Base-by-base conservation (phyloP, 2,113 vertebrate species). In the Cyprinodon brontotheroides region DNA sequence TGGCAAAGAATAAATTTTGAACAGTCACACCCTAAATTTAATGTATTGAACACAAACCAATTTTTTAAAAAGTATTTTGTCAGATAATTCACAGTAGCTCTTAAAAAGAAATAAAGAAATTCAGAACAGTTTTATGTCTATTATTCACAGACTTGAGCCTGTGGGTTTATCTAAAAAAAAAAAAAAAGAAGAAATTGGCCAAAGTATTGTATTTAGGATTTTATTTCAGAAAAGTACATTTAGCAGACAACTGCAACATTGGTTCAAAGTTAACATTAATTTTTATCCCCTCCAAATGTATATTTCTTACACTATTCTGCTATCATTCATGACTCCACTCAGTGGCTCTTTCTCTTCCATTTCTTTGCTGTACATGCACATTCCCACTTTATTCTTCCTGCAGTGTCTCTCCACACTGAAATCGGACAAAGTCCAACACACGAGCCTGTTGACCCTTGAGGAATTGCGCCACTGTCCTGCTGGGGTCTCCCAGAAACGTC, bases 391-490 rank as follows among this genome's bases (percentile, higher is more conserved):
- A 94, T 50, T 92, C 75, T 66, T 92, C 81, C 37, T 12, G 39
- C 12, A 8, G 7, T 3, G 62, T 72, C 82, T 97, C 96, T 1
- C 97, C 97, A 84, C 96, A 96, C 53, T 96, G 95, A 81, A 96
- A 97, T 22, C 97, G 91, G 57, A 96, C 92, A 72, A 98, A 98
- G 90, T 97, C 97, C 50, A 97, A 82, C 9, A 98, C 94, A 20
- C 91, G 86, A 29, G 96, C 93, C 0, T 94, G 91, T 0, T 93
- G 91, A 8, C 94, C 94, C 72, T 80, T 91, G 68, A 97, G 90
- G 62, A 94, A 97, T 87, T 97, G 94, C 3, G 94, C 96, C 81
- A 98, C 89, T 0, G 96, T 97, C 72, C 93, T 92, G 68, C 93
- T 94, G 17, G 96, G 93, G n/a, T 97, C 95, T 68, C 90, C 87